Percentiles rank a stretch among this genome's conserved stretches.
These are phyloP conservation scores for Brenthis daphne DNA, from an alignment of 2,888 invertebrate genomes.

Conservation along the genomic window DNA sequence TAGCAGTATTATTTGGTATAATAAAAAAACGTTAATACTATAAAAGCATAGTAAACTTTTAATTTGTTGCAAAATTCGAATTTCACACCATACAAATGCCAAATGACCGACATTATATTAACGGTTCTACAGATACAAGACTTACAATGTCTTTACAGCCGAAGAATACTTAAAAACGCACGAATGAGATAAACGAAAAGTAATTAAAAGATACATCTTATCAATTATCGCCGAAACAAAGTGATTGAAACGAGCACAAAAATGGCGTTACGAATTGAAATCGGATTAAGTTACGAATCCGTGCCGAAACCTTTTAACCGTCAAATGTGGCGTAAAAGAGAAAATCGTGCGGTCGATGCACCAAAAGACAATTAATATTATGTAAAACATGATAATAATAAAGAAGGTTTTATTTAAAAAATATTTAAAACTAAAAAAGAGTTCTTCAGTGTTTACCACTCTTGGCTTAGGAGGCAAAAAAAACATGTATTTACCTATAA, in stretches of 20 bases:
- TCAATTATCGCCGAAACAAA: conserved; percentile 43
- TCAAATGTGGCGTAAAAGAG: conserved; percentile 69
- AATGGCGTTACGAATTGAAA: conserved; percentile 60
- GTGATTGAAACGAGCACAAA: conserved; percentile 46
- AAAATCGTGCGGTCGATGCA: conserved; percentile 69
- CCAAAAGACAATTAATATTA: conserved; percentile 41
- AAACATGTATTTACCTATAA: no score
- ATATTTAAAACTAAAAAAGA: no score
- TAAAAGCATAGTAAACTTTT: no score
- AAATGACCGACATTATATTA: no score
- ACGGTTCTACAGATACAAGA: neutral
- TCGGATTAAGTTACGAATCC: conserved; percentile 65
- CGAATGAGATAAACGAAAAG: conserved; percentile 21
- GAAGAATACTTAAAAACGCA: conserved; percentile 8
- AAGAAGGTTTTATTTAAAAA: no score
- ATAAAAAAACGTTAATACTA: no score
- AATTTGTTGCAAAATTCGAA: no score
- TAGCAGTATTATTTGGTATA: no score
- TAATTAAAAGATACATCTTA: conserved; percentile 39
- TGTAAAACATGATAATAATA: neutral
- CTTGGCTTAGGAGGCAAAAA: no score
- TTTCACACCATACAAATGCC: no score
- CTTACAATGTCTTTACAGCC: neutral
- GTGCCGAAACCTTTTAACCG: conserved; percentile 65
- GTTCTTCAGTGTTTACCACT: no score